Conservation (phyloP, 1,140 invertebrate species). For the Drosophila mauritiana region DNA sequence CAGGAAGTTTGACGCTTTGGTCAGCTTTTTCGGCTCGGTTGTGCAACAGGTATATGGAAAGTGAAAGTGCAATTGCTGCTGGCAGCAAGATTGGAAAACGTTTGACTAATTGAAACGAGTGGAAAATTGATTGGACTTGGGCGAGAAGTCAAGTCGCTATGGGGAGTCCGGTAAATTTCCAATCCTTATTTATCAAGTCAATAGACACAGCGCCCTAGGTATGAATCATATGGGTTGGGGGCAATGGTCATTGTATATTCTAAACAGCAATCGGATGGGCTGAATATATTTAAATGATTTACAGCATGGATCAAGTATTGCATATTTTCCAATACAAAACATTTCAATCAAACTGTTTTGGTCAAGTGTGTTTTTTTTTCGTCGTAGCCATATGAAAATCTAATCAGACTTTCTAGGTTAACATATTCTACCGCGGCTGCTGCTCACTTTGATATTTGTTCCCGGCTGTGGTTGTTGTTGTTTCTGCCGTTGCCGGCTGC, state of each 20-base stretch:
- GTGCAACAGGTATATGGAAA: constrained; percentile 65
- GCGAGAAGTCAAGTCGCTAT: not conserved
- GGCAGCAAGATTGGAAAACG: constrained; percentile 12
- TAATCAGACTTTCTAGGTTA: constrained; percentile 78
- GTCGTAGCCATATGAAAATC: constrained; percentile 57
- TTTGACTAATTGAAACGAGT: constrained; percentile 36
- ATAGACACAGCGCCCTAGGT: too few relatives aligned
- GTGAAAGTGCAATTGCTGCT: constrained; percentile 54
- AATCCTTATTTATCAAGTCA: too few relatives aligned
- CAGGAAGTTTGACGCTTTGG: constrained; percentile 58
- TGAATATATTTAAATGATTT: not conserved
- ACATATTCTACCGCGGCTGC: constrained; percentile 43
- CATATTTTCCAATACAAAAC: not conserved
- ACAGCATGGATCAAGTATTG: too few relatives aligned
- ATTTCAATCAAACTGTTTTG: not conserved
- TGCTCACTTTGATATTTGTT: constrained; percentile 60
- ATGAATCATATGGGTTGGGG: not conserved
- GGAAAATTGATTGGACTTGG: constrained; percentile 7
- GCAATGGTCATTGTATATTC: not conserved
- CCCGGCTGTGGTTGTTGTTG: not conserved
- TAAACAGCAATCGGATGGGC: not conserved
- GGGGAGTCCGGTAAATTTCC: not conserved
- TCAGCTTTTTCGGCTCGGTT: constrained; percentile 30
- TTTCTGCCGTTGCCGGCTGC: constrained; percentile 16
- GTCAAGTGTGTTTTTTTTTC: not conserved